phyloP scores from a whole-genome alignment of 2,113 vertebrate species.

The Hypomesus transpacificus region DNA sequence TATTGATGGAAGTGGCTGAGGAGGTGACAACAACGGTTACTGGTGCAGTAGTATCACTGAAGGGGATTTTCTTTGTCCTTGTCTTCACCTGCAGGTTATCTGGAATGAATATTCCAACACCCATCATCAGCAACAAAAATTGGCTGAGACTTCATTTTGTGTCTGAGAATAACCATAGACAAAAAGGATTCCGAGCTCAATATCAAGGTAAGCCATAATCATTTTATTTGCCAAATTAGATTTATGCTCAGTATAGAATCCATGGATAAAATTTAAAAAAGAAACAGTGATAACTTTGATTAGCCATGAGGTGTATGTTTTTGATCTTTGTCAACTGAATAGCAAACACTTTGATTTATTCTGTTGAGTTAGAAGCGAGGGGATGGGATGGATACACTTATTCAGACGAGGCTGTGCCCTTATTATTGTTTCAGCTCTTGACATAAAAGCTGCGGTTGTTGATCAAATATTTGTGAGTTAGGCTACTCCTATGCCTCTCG shows the following conservation, averaged over 20 bases:
- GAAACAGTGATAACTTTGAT: too few species aligned
- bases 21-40: neutral
- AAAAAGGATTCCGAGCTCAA: constrained; percentile 93
- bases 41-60: neutral
- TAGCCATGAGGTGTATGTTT: constrained; percentile 54
- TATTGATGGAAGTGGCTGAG: neutral
- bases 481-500: constrained; percentile 5
- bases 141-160: constrained; percentile 96
- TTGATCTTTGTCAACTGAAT: constrained; percentile 64
- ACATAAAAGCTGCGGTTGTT: neutral
- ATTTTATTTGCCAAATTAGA: neutral
- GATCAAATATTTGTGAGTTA: too few species aligned
- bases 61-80: constrained; percentile 29
- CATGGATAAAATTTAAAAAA: neutral
- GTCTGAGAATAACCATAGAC: constrained; percentile 90
- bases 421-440: neutral
- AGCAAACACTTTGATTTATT: constrained; percentile 55
- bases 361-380: constrained; percentile 29
- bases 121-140: constrained; percentile 97
- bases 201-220: constrained; percentile 85
- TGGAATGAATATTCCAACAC: constrained; percentile 91
- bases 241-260: constrained; percentile 2
- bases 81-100: constrained; percentile 78
- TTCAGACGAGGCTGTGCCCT: neutral
- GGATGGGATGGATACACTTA: neutral